Base-by-base conservation (phyloP, 1,140 invertebrate species). In the Drosophila nasuta region DNA sequence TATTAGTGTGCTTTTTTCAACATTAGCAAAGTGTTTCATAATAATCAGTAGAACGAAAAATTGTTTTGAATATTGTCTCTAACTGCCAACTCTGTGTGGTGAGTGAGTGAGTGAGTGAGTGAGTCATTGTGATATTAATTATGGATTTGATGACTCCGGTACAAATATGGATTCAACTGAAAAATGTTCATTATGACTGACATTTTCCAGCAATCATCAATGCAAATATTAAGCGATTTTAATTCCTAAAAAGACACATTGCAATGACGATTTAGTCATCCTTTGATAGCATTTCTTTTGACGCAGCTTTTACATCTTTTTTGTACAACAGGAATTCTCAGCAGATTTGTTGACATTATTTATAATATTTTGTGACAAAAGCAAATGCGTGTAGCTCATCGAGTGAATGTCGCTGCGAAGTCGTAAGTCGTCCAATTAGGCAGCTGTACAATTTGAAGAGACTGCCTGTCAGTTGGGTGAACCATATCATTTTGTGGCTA, bases 401-500 rank as follows among this genome's bases (percentile, higher is more conserved):
- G 41, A 45, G 41, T 28, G 17, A 4, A 20, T 59, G 59, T 48
- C 10, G 11, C 4, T 15, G 30, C 5, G 54, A 59, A 66, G 45
- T 63, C 35, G n/a, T 46, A 52, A 69, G 66, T 48, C 58, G 13
- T 62, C 48, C 52, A 59, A 75, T 75, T 75, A 75, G 73, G 13
- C 68, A 58, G 60, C 70, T 71, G 60, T 8, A 54, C 28, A 71
- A 59, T 71, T 71, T 60, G 63, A 33, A 17, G 17, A 30, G 46
- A 28, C 17, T 68, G 56, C 46, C 46, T 54, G 52, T 46, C 69
- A 54, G 51, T 35, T 59, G 38, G 13, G 11, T 63, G 38, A 64
- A 63, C 15, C 73, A 54, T 59, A 59, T 54, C 59, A 72, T 75
- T 71, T 65, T 71, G 60, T 33, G 73, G 73, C 68, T 71, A 64